Evolutionary conservation across 2,888 invertebrate genomes (phyloP), one percentile per base, ranked within the genome.

Genomic region (Achlya flavicornis): DNA sequence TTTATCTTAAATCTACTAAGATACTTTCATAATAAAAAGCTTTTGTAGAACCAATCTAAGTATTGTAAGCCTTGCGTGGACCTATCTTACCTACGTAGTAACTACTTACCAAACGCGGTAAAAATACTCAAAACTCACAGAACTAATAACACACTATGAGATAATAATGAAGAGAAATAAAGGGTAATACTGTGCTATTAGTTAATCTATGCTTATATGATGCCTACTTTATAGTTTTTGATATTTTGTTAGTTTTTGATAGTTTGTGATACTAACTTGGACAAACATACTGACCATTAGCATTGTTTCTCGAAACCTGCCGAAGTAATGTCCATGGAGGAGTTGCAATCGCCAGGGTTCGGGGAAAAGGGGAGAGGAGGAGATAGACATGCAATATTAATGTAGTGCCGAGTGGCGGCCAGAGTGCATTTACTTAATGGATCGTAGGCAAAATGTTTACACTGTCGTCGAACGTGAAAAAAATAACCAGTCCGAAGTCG

Each of bases 361-460:
- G 73, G 76, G 75, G 78, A 74, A 75, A 73, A 72, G 79, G 76
- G 84, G 83, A 81, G 84, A 89, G 83, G 84, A 88, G 84, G 83
- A 81, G 84, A 88, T 92, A 93, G 93, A 94, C 94, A 94, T 95
- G 94, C 94, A 95, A 95, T 95, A 95, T 95, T 95, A 95, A 95
- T 95, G 94, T 93, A 94, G 86, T 86, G 84, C 85, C 84, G 90
- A 90, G 89, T 89, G 84, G 89, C 81, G 87, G 81, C 84, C 83
- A 81, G 87, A 91, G 89, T 92, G 91, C 90, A 93, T 91, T 91
- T 91, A 89, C 91, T 90, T 92, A 92, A 93, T 92, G 91, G 92
- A 89, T 88, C 86, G 88, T 88, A 90, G 86, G 89, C 88, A 89
- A 91, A 91, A 88, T 92, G 88, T 89, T 91, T 91, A 89, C 86